A percentile compares a stretch with the other conserved stretches of the same genome.
These are phyloP conservation scores for Oceanites oceanicus DNA, from an alignment of 2,113 vertebrate species.

Conservation along the genomic window DNA sequence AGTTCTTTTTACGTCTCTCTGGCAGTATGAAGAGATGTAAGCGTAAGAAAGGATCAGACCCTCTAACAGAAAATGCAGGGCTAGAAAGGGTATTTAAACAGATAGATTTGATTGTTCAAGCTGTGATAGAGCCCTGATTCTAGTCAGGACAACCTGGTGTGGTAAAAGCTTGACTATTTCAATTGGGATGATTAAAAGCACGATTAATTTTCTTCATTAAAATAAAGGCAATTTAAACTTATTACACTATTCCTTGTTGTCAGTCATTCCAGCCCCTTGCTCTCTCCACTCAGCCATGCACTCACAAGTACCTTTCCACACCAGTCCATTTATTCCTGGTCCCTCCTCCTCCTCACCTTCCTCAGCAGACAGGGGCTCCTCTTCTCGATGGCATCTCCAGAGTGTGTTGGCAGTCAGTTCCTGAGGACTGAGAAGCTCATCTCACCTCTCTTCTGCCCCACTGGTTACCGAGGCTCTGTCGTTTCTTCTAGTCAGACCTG, in stretches of 20 bases:
- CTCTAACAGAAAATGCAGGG: background rate
- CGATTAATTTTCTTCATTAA: background rate
- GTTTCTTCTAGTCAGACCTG: background rate
- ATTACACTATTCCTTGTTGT: background rate
- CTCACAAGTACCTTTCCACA: constrained; percentile 19
- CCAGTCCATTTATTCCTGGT: background rate
- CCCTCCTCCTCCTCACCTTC: background rate
- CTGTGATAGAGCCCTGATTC: background rate
- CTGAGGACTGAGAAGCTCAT: background rate
- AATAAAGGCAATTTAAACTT: background rate
- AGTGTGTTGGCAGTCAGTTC: background rate
- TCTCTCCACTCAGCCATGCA: background rate
- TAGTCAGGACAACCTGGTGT: background rate
- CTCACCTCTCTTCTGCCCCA: background rate
- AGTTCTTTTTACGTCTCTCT: background rate
- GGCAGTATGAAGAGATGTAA: background rate
- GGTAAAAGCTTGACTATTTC: background rate
- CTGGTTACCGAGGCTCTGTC: background rate
- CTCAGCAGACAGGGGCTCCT: background rate
- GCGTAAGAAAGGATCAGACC: background rate
- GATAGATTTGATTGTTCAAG: background rate
- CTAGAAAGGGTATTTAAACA: background rate
- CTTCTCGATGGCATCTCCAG: background rate
- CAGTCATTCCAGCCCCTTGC: background rate
- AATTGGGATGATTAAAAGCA: background rate